phyloP scores from a whole-genome alignment of 2,797 vertebrate species.

The Phalloptychus januarius region DNA sequence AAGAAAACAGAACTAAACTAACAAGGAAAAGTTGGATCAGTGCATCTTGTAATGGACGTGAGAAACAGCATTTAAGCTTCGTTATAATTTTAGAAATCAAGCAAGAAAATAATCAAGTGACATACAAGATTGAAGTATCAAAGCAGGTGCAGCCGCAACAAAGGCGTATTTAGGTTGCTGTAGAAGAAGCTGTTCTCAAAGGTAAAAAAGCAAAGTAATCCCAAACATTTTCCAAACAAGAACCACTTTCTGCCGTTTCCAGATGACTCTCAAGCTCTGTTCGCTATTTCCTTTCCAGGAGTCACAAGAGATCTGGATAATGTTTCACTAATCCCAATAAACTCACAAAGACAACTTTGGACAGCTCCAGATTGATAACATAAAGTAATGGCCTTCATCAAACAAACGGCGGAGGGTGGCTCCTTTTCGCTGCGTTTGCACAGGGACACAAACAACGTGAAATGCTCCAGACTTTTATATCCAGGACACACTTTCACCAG shows the following conservation, averaged over 20 bases:
- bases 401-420: slow-evolving; percentile 22
- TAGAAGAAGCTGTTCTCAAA: neutral
- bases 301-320: slow-evolving; percentile 53
- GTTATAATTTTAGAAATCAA: neutral
- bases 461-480: slow-evolving; percentile 35
- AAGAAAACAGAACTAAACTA: neutral
- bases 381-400: slow-evolving; percentile 32
- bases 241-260: neutral
- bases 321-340: slow-evolving; percentile 56
- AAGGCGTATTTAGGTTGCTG: too few species aligned
- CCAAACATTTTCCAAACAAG: slow-evolving; percentile 1
- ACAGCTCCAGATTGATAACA: slow-evolving; percentile 44
- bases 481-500: slow-evolving; percentile 7
- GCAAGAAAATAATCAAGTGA: neutral
- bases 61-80: neutral
- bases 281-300: slow-evolving; percentile 46
- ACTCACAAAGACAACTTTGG: slow-evolving; percentile 47
- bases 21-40: neutral
- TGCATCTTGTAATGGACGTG: neutral
- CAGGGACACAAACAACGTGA: slow-evolving; percentile 54
- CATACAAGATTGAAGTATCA: neutral
- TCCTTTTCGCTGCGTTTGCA: slow-evolving; percentile 36
- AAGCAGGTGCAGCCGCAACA: neutral
- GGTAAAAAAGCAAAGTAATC: neutral
- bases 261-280: neutral